Evolutionary conservation across 2,797 vertebrate genomes (phyloP), one percentile per base, ranked within the genome.

Genomic region (Lates japonicus): DNA sequence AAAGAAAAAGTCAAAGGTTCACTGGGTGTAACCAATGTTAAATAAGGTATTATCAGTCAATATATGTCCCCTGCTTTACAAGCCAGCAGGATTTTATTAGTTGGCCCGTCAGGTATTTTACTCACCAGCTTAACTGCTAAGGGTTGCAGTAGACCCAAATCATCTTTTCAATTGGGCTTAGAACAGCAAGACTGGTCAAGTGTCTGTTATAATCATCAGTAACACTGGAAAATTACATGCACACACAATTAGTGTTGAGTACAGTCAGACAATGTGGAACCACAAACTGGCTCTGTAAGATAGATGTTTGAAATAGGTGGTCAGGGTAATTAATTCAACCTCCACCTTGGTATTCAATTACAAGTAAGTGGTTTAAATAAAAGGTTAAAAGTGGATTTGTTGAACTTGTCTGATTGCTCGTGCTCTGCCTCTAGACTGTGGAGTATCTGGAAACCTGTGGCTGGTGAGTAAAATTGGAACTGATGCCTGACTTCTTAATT

Each of bases 1-100:
- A 55, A 74, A 78, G 17, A 49, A 62, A 78, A 79, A 76, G 63
- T 59, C 61, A 66, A 85, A 63, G 65, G 42, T 58, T 74, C 52
- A 69, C 29, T 22, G 16, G 33, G n/a, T 59, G 5, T 25, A 33
- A 59, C 19, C 16, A 35, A 66, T 58, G 12, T 60, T 31, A 41
- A 57, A 74, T 66, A 10, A 46, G 42, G 73, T 71, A 39, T 51
- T 1, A 37, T 51, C 16, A 35, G 19, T 61, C 37, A 64, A 63
- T 46, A 42, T 10, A 5, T 31, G 17, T 20, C 3, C 10, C 35
- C 64, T 44, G 52, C 55, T 55, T 63, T 20, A 57, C 16, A 58
- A 11, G 5, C 13, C 13, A 4, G 42, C 42, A 4, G 13, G 42
- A 51, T 16, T 19, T 10, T 19, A n/a, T 10, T n/a, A 37, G 13